Conservation (phyloP, 2,888 invertebrate genomes). For the Lepidocyrtinus sp. region DNA sequence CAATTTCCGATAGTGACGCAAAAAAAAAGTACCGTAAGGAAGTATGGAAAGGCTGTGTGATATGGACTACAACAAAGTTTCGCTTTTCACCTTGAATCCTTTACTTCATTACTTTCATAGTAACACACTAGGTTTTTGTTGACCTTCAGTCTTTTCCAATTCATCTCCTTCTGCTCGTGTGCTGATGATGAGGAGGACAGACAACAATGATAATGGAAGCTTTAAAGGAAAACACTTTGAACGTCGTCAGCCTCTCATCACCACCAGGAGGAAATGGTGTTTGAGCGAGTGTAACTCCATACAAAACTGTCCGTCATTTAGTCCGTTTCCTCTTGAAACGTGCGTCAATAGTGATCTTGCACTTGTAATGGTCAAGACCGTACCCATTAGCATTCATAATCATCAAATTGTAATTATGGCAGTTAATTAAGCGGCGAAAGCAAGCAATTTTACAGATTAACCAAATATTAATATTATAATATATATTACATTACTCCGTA, state of each 20-base stretch:
- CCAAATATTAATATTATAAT: background rate
- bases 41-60: background rate
- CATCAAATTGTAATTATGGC: constrained; percentile 22
- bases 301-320: too few species aligned
- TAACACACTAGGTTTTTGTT: too few species aligned
- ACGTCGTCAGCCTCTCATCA: too few species aligned
- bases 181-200: background rate
- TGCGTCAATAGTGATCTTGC: too few species aligned
- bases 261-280: too few species aligned
- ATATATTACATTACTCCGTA: background rate
- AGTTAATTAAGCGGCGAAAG: background rate
- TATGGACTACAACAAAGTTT: constrained; percentile 4
- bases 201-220: background rate
- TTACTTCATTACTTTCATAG: constrained; percentile 54
- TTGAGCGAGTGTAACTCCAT: too few species aligned
- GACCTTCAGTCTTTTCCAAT: constrained; percentile 54
- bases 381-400: constrained; percentile 54
- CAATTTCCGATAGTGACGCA: background rate
- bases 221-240: too few species aligned
- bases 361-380: constrained; percentile 56
- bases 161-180: constrained; percentile 21
- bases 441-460: background rate
- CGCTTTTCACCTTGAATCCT: constrained; percentile 57
- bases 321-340: background rate
- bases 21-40: background rate